These are phyloP conservation scores for Sarcoramphus papa DNA, from an alignment of 2,797 vertebrate species.

Conservation along the genomic window DNA sequence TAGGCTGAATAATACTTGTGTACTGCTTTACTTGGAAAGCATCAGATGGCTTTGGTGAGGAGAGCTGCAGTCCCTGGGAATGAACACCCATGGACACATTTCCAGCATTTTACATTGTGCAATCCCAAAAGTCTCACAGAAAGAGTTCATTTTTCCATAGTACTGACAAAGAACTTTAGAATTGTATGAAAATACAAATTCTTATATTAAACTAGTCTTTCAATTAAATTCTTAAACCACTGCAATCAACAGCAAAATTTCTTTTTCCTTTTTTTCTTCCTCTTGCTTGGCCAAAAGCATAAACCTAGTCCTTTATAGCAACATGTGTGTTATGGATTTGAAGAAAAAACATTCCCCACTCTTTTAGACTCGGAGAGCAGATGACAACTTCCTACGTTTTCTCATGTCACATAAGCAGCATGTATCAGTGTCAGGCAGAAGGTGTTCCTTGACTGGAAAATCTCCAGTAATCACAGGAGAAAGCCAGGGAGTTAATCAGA, in stretches of 20 bases:
- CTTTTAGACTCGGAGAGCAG: neutral
- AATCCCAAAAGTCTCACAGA: neutral
- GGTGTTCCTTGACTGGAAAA: constrained; percentile 45
- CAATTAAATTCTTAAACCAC: neutral
- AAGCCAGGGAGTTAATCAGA: constrained; percentile 40
- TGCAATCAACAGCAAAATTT: neutral
- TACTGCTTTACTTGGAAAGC: neutral
- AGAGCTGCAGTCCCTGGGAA: neutral
- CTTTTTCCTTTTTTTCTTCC: neutral
- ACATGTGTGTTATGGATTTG: neutral
- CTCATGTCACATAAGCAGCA: constrained; percentile 25
- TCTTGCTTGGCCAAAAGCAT: neutral
- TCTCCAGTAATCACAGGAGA: constrained; percentile 50
- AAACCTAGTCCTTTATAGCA: neutral
- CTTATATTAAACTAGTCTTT: neutral
- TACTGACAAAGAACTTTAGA: neutral
- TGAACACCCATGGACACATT: neutral
- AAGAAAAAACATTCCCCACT: neutral
- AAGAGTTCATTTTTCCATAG: neutral
- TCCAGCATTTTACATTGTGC: neutral
- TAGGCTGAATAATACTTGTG: neutral
- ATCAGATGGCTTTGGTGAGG: neutral
- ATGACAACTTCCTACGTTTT: constrained; percentile 29
- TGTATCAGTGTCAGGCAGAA: constrained; percentile 18
- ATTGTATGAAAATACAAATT: neutral